Evolutionary conservation across 2,113 vertebrate species (phyloP).

Genomic region (Hystrix cristata): DNA sequence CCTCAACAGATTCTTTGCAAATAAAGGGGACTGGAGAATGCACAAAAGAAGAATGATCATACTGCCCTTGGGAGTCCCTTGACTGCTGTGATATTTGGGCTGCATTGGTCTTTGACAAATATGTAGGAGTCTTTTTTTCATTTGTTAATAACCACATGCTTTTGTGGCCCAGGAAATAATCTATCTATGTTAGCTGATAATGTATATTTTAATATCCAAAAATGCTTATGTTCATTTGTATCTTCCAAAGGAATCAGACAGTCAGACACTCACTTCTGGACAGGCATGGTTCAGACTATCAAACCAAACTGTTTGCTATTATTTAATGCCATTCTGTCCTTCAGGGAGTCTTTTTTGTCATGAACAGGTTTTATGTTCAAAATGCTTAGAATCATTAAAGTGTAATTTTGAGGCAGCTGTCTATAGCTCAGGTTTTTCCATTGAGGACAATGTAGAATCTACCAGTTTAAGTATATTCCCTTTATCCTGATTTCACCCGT

Average conservation of each 20-base stretch:
- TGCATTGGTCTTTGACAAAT: background rate
- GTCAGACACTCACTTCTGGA: background rate
- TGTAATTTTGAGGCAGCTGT: background rate
- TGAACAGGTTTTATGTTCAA: background rate
- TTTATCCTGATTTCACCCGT: background rate
- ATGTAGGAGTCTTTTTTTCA: background rate
- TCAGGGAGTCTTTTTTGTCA: background rate
- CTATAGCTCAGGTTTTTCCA: background rate
- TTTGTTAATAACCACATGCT: conserved; percentile 6
- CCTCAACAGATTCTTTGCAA: background rate
- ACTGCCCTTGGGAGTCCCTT: background rate
- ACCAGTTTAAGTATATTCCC: background rate
- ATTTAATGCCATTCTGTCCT: background rate
- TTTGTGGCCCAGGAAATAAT: background rate
- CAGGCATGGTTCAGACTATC: background rate
- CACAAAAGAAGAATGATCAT: background rate
- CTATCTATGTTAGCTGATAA: background rate
- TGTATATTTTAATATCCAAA: background rate
- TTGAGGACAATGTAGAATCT: background rate
- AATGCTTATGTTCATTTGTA: background rate
- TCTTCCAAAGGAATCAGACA: background rate
- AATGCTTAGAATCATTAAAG: background rate
- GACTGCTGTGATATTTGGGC: background rate
- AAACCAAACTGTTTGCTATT: background rate
- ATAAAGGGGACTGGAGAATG: background rate